Evolutionary conservation across 2,888 invertebrate species (phyloP).

Genomic region (Troides helena): DNA sequence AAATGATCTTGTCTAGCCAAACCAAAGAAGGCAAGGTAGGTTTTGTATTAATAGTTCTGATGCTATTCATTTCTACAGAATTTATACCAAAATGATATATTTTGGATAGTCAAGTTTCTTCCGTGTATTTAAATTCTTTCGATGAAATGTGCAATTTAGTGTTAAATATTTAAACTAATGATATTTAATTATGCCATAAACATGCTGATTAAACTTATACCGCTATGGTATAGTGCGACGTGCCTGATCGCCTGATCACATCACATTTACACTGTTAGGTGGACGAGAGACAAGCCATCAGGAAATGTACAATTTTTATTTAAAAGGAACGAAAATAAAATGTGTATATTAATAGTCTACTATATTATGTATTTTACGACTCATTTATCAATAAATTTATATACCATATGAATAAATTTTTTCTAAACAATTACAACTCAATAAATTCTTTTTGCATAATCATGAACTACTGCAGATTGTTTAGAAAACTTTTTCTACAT

Average conservation of each 20-base stretch:
- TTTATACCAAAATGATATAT: constrained; percentile 18
- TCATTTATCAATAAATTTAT: too few relatives aligned
- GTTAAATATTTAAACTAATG: constrained; percentile 21
- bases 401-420: too few relatives aligned
- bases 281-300: too few relatives aligned
- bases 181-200: constrained; percentile 17
- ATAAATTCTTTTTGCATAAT: too few relatives aligned
- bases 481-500: too few relatives aligned
- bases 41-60: not conserved
- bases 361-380: too few relatives aligned
- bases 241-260: not conserved
- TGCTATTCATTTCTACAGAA: not conserved
- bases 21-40: constrained; percentile 32
- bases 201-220: constrained; percentile 22
- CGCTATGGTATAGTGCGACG: not conserved
- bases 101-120: constrained; percentile 9
- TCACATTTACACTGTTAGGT: not conserved
- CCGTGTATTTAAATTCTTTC: constrained; percentile 29
- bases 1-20: constrained; percentile 28
- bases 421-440: too few relatives aligned
- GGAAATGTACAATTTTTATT: too few relatives aligned
- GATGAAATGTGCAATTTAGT: constrained; percentile 35
- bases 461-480: too few relatives aligned
- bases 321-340: too few relatives aligned
- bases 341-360: too few relatives aligned